phyloP scores from a whole-genome alignment of 2,113 vertebrate species.

The Nothoprocta perdicaria region DNA sequence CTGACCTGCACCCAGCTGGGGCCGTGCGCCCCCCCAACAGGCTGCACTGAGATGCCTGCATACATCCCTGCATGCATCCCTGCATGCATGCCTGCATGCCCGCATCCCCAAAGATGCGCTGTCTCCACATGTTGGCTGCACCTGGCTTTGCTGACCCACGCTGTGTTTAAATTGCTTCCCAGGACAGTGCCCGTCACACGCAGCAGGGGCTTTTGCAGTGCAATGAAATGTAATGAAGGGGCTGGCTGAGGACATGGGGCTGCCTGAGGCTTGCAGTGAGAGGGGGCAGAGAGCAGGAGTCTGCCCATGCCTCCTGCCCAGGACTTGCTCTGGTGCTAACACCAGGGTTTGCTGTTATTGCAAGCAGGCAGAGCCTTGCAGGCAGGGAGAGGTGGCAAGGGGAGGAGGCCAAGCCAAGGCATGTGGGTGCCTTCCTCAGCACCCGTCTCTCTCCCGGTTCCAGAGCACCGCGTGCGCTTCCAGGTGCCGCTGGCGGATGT shows the following conservation, averaged over 20 bases:
- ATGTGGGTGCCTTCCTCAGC: background rate
- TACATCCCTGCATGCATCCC: background rate
- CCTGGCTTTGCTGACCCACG: background rate
- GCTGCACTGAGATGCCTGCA: background rate
- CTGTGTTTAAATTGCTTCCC: background rate
- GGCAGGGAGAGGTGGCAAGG: background rate
- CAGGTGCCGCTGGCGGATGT: constrained; percentile 90
- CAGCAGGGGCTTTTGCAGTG: background rate
- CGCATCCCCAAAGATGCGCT: background rate
- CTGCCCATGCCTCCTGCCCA: too few species aligned
- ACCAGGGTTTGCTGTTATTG: background rate
- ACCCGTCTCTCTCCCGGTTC: background rate
- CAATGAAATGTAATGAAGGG: background rate
- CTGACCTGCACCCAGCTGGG: background rate
- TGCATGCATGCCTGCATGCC: background rate
- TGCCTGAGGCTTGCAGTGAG: too few species aligned
- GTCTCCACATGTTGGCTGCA: background rate
- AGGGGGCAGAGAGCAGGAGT: too few species aligned
- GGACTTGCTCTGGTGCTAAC: too few species aligned
- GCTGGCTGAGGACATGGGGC: too few species aligned
- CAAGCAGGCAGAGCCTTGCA: background rate
- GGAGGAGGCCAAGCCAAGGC: background rate
- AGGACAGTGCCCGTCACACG: background rate
- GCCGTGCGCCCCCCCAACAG: background rate
- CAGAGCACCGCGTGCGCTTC: constrained; percentile 92